Percentiles rank a stretch among this genome's conserved stretches.
These are phyloP conservation scores for Notoglanidium macrostoma DNA, from an alignment of 2,797 vertebrate genomes.

Conservation along the genomic window DNA sequence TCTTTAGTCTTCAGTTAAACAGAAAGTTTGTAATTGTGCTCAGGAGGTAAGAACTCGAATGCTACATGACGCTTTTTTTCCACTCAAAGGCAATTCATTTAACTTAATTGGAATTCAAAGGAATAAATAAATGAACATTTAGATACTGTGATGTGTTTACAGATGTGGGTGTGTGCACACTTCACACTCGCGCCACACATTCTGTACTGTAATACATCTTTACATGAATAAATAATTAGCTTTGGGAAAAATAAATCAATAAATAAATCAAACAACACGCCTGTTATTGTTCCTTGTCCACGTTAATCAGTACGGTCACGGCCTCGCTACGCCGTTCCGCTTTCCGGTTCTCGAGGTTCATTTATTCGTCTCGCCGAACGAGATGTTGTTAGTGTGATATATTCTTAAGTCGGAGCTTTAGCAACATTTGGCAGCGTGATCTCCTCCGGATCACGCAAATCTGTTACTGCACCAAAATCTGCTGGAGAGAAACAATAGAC, in stretches of 20 bases:
- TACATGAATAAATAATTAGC: not conserved
- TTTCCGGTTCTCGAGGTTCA: not conserved
- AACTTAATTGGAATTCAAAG: no score
- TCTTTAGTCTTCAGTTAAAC: no score
- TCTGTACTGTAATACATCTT: not conserved
- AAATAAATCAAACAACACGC: not conserved
- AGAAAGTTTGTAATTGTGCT: not conserved
- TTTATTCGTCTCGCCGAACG: not conserved
- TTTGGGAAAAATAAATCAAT: not conserved
- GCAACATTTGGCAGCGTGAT: slow-evolving; percentile 16
- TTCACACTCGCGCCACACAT: not conserved
- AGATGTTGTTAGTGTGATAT: slow-evolving; percentile 16
- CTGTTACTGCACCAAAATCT: not conserved
- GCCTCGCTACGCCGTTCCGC: not conserved
- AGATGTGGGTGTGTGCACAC: not conserved
- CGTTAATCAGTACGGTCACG: not conserved
- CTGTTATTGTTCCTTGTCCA: not conserved
- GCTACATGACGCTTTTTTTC: no score
- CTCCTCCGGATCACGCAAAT: slow-evolving; percentile 8
- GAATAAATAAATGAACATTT: not conserved
- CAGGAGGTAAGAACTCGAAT: not conserved
- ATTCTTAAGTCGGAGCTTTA: slow-evolving; percentile 10
- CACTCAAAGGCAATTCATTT: no score
- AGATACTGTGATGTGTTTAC: not conserved
- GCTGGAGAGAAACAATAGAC: slow-evolving; percentile 1